Conservation (phyloP, 2,113 vertebrate species). For the Daphoenositta chrysoptera region DNA sequence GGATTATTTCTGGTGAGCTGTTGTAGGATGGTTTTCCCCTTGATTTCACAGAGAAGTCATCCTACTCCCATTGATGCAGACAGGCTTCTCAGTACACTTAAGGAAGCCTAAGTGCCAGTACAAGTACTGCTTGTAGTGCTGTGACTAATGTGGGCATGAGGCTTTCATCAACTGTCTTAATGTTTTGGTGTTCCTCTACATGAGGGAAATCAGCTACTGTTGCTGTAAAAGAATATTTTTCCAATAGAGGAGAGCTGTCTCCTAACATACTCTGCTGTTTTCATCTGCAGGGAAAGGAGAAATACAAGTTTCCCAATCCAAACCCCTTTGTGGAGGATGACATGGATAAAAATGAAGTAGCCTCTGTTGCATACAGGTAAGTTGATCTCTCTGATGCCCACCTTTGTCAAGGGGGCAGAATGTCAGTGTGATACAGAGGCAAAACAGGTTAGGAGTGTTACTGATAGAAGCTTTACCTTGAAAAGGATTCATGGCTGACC, state of each 20-base stretch:
- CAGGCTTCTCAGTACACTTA: not conserved
- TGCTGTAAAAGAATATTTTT: not conserved
- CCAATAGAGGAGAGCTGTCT: not conserved
- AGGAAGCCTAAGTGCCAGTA: not conserved
- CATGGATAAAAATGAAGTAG: slow-evolving; percentile 95
- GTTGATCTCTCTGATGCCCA: not conserved
- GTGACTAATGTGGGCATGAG: not conserved
- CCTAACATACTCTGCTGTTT: not conserved
- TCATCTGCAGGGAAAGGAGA: slow-evolving; percentile 83
- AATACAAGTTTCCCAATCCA: slow-evolving; percentile 90
- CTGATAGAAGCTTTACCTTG: not conserved
- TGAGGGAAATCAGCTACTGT: not conserved
- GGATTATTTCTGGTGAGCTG: not conserved
- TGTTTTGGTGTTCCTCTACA: not conserved
- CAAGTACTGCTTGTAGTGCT: not conserved
- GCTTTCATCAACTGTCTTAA: not conserved
- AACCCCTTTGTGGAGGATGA: slow-evolving; percentile 98
- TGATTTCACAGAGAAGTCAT: not conserved
- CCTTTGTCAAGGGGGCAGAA: not conserved
- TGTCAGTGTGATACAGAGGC: rapidly evolving
- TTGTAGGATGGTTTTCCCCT: not conserved
- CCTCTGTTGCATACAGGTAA: slow-evolving; percentile 94
- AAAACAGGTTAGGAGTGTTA: not conserved
- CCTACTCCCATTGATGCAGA: not conserved
- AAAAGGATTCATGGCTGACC: not conserved